phyloP scores from a whole-genome alignment of 1,140 invertebrate species.

The Belonocnema kinseyi region DNA sequence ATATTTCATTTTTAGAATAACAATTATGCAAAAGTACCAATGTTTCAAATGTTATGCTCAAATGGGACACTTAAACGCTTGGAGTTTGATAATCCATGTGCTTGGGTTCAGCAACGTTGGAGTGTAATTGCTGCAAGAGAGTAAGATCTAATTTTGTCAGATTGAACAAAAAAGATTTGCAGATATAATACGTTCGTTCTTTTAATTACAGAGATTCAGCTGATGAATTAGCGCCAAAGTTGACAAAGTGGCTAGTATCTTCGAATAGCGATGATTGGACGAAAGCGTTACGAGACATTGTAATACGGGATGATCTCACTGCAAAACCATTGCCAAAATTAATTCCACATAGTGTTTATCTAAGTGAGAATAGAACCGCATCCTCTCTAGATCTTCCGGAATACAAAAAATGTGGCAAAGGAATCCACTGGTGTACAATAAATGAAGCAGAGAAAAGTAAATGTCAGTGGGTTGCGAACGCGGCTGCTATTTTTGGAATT shows the following conservation, averaged over 20 bases:
- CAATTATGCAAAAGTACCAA: constrained; percentile 42
- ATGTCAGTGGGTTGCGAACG: constrained; percentile 78
- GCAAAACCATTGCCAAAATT: background rate
- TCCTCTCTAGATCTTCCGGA: constrained; percentile 4
- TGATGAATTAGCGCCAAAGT: too few species aligned
- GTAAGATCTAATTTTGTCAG: constrained; percentile 60
- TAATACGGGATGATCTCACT: constrained; percentile 71
- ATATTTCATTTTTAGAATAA: constrained; percentile 16
- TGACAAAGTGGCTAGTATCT: too few species aligned
- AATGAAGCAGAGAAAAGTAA: constrained; percentile 76
- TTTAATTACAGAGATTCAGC: too few species aligned
- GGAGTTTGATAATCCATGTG: constrained; percentile 72
- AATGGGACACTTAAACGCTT: constrained; percentile 77
- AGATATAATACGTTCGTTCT: too few species aligned
- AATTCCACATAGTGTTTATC: background rate
- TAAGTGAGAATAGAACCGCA: background rate
- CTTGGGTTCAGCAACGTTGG: constrained; percentile 80
- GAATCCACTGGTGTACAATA: constrained; percentile 78
- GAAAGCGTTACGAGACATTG: constrained; percentile 70
- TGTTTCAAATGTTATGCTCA: constrained; percentile 81
- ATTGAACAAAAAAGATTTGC: background rate
- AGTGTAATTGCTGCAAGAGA: constrained; percentile 74
- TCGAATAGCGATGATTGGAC: too few species aligned
- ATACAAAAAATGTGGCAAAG: constrained; percentile 68
- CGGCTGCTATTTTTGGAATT: constrained; percentile 77